A percentile compares a stretch with the other conserved stretches of the same genome.
Conservation (phyloP, 2,888 invertebrate genomes). For the Auanema sp. region DNA sequence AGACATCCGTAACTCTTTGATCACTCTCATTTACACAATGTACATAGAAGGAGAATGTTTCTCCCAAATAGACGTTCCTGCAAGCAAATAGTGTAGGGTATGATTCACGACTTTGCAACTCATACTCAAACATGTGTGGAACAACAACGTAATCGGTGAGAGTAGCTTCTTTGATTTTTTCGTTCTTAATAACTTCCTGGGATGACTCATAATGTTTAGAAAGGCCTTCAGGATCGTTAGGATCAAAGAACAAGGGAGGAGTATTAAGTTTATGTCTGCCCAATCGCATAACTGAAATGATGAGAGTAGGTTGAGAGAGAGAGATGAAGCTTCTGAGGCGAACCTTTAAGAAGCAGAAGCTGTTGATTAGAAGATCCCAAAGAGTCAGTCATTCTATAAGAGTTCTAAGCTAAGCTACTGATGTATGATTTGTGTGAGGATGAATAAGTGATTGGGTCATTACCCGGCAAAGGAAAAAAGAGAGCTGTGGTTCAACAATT, state of each 20-base stretch:
- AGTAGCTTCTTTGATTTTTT: no score
- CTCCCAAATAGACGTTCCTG: slow-evolving; percentile 91
- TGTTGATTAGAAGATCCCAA: slow-evolving; percentile 21
- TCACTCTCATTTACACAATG: slow-evolving; percentile 93
- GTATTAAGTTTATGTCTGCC: neutral
- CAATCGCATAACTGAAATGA: neutral
- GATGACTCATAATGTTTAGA: no score
- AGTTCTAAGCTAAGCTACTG: no score
- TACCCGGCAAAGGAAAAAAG: no score
- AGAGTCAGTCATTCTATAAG: slow-evolving; percentile 12
- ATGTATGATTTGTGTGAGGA: no score
- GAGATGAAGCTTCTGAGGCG: neutral
- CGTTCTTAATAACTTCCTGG: no score
- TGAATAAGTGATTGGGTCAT: no score
- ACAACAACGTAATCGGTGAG: no score
- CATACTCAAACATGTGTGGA: no score
- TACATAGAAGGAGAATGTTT: slow-evolving; percentile 95
- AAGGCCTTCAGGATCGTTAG: neutral
- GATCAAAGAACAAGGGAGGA: neutral
- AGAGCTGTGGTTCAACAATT: no score
- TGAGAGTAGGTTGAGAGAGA: neutral
- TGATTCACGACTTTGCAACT: no score
- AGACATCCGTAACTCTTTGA: slow-evolving; percentile 80
- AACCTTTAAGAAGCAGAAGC: slow-evolving; percentile 33
- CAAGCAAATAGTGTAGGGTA: slow-evolving; percentile 36